phyloP scores from a whole-genome alignment of 2,113 vertebrate genomes.

The Cyprinodon brontotheroides region DNA sequence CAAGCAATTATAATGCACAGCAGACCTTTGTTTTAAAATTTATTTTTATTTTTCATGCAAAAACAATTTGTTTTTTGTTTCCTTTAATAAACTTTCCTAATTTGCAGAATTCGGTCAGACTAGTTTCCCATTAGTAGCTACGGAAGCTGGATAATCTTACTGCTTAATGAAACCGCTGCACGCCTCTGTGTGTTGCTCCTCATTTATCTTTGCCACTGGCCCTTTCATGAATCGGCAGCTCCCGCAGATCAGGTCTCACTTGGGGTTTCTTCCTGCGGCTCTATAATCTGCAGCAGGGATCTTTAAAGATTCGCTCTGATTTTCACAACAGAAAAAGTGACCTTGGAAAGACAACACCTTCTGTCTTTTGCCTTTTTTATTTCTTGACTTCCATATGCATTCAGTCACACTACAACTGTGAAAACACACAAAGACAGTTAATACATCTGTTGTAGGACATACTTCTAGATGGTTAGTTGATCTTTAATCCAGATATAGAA shows the following conservation, averaged over 20 bases:
- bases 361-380: slow-evolving; percentile 1
- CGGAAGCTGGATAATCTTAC: slow-evolving; percentile 16
- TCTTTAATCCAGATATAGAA: slow-evolving; percentile 69
- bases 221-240: slow-evolving; percentile 25
- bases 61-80: not conserved
- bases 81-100: not conserved
- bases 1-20: not conserved
- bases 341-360: slow-evolving; percentile 34
- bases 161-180: not conserved
- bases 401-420: slow-evolving; percentile 2
- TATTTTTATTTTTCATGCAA: not conserved
- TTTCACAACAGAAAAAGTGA: slow-evolving; percentile 14
- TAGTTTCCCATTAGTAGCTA: slow-evolving; percentile 1
- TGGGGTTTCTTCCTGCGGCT: slow-evolving; percentile 6
- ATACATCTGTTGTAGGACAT: slow-evolving; percentile 32
- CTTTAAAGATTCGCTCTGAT: slow-evolving; percentile 18
- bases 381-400: slow-evolving; percentile 2
- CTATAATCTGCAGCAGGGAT: not conserved
- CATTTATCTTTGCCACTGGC: slow-evolving; percentile 26
- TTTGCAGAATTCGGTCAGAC: not conserved
- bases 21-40: not conserved
- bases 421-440: slow-evolving; percentile 17
- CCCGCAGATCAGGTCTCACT: slow-evolving; percentile 19
- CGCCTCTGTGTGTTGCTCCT: slow-evolving; percentile 18
- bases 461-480: slow-evolving; percentile 32